Evolutionary conservation across 2,888 invertebrate species (phyloP), one percentile per base, ranked within the genome.

Genomic region (Coleophora flavipennella): DNA sequence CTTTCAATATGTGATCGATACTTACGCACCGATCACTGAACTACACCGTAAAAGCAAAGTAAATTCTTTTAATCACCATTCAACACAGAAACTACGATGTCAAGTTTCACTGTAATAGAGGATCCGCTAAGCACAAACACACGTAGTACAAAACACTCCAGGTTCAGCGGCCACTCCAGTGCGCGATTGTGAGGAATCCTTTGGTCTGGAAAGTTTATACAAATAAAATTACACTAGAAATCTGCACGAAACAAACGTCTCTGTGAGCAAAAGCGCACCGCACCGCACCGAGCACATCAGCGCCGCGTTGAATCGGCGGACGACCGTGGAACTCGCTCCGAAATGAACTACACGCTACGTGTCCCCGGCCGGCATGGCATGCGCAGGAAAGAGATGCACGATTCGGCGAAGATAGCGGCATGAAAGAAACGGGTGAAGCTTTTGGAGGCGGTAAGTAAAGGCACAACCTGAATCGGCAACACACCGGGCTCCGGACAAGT

Each of bases 61-160:
- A 75, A 81, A 80, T 80, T 81, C 76, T 73, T 76, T 67, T 79
- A 77, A 78, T 79, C 81, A 84, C 81, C 73, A 79, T 77, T 76
- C 75, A 75, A 68, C 78, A 78, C 76, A 73, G 64, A 73, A 72
- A 43, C 76, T 75, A 72, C 72, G 67, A 72, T 59, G 56, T 58
- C 57, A 47, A 53, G 60, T 55, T 55, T 59, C 62, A 71, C 74
- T 68, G 56, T 63, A 29, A 4, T n/a, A 29, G 1, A 8, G 29
- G 3, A 11, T 11, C 11, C 29, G 29, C 10, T 11, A 6, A 9
- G 10, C 29, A 29, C 29, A 29, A 29, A 29, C 62, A 64, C 67
- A 66, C 59, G 65, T 70, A n/a, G n/a, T n/a, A 67, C 65, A 74
- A 70, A 68, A 67, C 66, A 74, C 69, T 56, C 49, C 68, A 70